Conservation (phyloP, 1,140 invertebrate species). For the Eriocheir sinensis region DNA sequence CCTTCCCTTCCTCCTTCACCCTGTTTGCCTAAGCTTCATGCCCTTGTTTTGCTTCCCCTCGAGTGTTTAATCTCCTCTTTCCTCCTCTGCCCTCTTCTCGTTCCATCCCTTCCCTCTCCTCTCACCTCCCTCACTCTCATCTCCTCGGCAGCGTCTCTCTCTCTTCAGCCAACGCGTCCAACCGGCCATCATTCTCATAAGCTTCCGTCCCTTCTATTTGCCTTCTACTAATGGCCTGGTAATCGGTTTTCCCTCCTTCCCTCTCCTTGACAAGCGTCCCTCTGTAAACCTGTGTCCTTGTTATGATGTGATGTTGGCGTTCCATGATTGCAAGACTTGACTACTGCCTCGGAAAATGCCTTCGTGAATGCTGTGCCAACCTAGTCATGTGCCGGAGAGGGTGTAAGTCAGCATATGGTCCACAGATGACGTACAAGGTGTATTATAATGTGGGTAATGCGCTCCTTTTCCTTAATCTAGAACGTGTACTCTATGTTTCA, state of each 20-base stretch:
- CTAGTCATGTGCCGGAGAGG: too few species aligned
- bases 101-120: not conserved
- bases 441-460: too few species aligned
- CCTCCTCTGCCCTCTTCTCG: not conserved
- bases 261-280: not conserved
- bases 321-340: too few species aligned
- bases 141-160: not conserved
- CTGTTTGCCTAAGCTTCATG: conserved; percentile 2
- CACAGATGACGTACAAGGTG: too few species aligned
- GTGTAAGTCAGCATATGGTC: too few species aligned
- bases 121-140: not conserved
- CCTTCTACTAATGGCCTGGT: not conserved
- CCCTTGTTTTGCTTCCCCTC: not conserved
- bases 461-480: too few species aligned
- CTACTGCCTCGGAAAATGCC: too few species aligned
- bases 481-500: too few species aligned
- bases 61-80: not conserved
- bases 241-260: not conserved
- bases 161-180: not conserved
- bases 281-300: too few species aligned
- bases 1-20: not conserved
- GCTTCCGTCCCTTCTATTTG: conserved; percentile 6
- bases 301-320: too few species aligned
- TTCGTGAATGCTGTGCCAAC: too few species aligned
- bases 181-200: not conserved